Conservation (phyloP, 2,113 vertebrate species). For the Centrocercus urophasianus region DNA sequence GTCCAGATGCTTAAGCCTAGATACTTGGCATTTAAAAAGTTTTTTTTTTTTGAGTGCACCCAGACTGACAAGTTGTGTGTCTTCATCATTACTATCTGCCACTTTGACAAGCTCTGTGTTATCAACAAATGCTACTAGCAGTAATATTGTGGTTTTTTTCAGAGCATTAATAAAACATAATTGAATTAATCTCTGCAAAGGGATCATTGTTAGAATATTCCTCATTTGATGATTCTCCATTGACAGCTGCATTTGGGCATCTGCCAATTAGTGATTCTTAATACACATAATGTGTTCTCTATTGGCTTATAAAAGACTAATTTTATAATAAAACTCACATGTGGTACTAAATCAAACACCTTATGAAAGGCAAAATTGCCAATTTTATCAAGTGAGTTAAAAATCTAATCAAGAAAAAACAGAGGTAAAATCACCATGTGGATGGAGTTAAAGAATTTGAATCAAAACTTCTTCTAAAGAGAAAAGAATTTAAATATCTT, state of each 20-base stretch:
- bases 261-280: constrained; percentile 41
- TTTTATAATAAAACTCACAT: not conserved
- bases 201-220: constrained; percentile 19
- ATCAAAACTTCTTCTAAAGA: not conserved
- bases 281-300: not conserved
- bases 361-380: not conserved
- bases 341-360: not conserved
- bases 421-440: not conserved
- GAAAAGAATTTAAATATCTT: not conserved
- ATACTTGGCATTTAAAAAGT: not conserved
- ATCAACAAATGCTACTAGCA: not conserved
- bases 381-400: not conserved
- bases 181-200: constrained; percentile 24
- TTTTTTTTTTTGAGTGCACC: not conserved
- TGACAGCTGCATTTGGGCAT: constrained; percentile 35
- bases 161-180: constrained; percentile 43
- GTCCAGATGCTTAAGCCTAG: not conserved
- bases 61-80: not conserved
- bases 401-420: not conserved
- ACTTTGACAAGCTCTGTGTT: not conserved
- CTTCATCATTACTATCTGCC: constrained; percentile 10
- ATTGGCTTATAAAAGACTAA: not conserved
- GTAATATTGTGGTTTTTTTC: not conserved
- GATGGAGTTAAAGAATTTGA: not conserved
- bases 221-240: not conserved